Conservation (phyloP, 2,888 invertebrate species). For the Epinotia bilunana region DNA sequence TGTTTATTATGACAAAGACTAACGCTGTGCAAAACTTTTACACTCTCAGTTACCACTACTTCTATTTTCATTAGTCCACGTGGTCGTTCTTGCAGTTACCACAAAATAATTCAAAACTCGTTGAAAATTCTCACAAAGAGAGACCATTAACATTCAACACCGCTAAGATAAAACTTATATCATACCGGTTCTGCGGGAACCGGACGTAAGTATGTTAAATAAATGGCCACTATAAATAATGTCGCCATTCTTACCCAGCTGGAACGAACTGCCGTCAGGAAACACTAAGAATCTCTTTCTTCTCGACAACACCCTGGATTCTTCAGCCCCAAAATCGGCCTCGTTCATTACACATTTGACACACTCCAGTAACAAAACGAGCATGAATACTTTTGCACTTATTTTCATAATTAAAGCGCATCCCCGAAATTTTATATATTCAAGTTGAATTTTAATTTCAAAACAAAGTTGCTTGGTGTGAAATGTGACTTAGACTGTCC, state of each 20-base stretch:
- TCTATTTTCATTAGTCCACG: background rate
- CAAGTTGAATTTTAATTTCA: slow-evolving; percentile 50
- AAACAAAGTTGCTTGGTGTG: slow-evolving; percentile 58
- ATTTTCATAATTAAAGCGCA: slow-evolving; percentile 19
- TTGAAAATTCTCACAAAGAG: background rate
- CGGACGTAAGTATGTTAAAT: slow-evolving; percentile 43
- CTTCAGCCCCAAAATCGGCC: slow-evolving; percentile 55
- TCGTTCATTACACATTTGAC: slow-evolving; percentile 57
- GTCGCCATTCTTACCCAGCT: slow-evolving; percentile 77
- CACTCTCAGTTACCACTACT: background rate
- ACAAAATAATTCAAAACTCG: slow-evolving; percentile 8
- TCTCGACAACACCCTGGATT: slow-evolving; percentile 74
- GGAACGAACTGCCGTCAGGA: slow-evolving; percentile 85
- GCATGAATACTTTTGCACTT: background rate
- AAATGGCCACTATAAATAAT: slow-evolving; percentile 37
- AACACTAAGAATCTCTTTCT: slow-evolving; percentile 85
- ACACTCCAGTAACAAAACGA: slow-evolving; percentile 23
- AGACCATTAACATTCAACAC: slow-evolving; percentile 23
- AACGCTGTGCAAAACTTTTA: background rate
- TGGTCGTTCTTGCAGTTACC: background rate
- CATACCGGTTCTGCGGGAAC: slow-evolving; percentile 2
- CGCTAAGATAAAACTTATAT: slow-evolving; percentile 31
- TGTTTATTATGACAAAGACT: background rate
- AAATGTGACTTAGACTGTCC: slow-evolving; percentile 67
- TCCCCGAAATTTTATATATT: slow-evolving; percentile 5